These are phyloP conservation scores for Drosophila micromelanica DNA, from an alignment of 1,140 invertebrate genomes.

Conservation along the genomic window DNA sequence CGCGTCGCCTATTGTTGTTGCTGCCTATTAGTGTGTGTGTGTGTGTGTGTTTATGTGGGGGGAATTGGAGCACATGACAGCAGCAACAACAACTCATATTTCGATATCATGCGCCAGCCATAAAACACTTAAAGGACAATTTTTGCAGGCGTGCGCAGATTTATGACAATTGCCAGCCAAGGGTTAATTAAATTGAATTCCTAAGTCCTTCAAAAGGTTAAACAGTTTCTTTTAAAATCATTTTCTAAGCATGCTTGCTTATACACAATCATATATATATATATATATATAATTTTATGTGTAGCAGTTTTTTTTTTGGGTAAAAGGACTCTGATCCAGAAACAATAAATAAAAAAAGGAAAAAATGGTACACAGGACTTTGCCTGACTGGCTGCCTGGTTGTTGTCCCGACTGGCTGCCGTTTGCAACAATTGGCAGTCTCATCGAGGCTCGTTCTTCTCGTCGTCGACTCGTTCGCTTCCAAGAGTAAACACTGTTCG, in stretches of 20 bases:
- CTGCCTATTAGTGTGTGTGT: conserved; percentile 30
- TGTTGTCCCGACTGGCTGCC: conserved; percentile 38
- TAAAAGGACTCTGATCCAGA: conserved; percentile 14
- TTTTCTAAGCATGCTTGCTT: conserved; percentile 58
- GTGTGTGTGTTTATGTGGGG: conserved; percentile 28
- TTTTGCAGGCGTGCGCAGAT: conserved; percentile 54
- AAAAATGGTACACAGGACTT: conserved; percentile 48
- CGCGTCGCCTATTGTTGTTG: conserved; percentile 22
- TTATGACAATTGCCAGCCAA: conserved; percentile 48
- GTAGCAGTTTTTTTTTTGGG: conserved; percentile 46
- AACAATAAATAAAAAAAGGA: conserved; percentile 39
- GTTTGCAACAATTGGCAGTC: conserved; percentile 79
- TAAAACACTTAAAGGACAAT: conserved; percentile 76
- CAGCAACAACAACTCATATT: conserved; percentile 31
- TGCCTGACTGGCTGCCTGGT: conserved; percentile 8
- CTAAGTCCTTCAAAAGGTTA: conserved; percentile 32
- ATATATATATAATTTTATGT: conserved; percentile 63
- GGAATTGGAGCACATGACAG: conserved; percentile 64
- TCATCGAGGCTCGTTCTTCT: conserved; percentile 31
- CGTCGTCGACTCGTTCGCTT: conserved; percentile 44
- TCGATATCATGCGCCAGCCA: conserved; percentile 63
- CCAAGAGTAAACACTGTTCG: conserved; percentile 73
- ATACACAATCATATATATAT: conserved; percentile 76
- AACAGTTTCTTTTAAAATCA: conserved; percentile 22
- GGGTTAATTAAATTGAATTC: conserved; percentile 79